These are phyloP conservation scores for Leptopilina myrica DNA, from an alignment of 2,888 invertebrate genomes.

Conservation along the genomic window DNA sequence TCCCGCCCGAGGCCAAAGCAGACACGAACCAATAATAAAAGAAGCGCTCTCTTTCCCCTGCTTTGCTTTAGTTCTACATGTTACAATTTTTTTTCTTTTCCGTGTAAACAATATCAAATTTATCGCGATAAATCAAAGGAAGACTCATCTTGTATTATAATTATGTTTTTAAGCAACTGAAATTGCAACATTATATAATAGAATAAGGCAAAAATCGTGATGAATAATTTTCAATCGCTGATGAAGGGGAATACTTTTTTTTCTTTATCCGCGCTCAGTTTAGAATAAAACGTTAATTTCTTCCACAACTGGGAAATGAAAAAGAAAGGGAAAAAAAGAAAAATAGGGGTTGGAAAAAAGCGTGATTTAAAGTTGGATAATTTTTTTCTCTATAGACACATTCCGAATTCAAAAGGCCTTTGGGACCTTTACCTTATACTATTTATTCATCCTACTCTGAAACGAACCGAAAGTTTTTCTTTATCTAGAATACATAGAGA, in stretches of 20 bases:
- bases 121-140: not conserved
- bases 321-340: no score
- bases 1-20: constrained; percentile 1
- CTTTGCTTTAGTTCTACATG: constrained; percentile 15
- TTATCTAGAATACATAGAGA: not conserved
- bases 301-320: no score
- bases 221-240: not conserved
- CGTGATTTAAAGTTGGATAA: no score
- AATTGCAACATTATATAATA: not conserved
- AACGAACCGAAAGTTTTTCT: constrained; percentile 2
- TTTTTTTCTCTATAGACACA: not conserved
- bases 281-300: no score
- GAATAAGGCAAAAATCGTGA: no score
- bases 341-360: no score
- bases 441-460: constrained; percentile 22
- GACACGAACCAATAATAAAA: constrained; percentile 34
- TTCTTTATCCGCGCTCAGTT: no score
- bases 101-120: not conserved
- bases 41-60: constrained; percentile 14
- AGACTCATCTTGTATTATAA: no score
- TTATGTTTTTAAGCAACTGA: no score
- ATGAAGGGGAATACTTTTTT: no score
- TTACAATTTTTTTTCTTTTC: not conserved
- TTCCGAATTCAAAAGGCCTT: constrained; percentile 14
- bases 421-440: constrained; percentile 1